A percentile compares a stretch with the other conserved stretches of the same genome.
Conservation (phyloP, 2,113 vertebrate species). For the Rhinolophus sinicus region DNA sequence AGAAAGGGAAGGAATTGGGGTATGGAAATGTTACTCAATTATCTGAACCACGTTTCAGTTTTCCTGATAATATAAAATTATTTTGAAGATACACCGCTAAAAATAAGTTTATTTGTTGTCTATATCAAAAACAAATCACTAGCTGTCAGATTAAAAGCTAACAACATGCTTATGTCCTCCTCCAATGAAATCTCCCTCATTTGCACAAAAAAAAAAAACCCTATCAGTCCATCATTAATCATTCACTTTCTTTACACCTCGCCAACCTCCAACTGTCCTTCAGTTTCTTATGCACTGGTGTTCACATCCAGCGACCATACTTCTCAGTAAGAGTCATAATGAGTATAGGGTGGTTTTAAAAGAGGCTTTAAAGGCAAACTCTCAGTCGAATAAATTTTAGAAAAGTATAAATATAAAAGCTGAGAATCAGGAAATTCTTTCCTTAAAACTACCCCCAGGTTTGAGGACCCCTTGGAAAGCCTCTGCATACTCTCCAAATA, state of each 20-base stretch:
- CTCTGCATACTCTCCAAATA: too few species aligned
- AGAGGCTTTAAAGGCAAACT: not conserved
- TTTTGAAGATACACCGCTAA: not conserved
- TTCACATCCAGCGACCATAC: not conserved
- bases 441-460: not conserved
- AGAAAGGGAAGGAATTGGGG: not conserved
- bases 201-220: not conserved
- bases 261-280: too few species aligned
- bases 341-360: not conserved
- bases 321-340: not conserved
- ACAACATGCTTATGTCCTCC: too few species aligned
- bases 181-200: not conserved
- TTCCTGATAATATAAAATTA: not conserved
- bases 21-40: not conserved
- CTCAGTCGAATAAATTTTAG: not conserved
- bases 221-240: not conserved
- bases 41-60: not conserved
- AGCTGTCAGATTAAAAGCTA: not conserved
- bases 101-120: not conserved
- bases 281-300: accelerated
- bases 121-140: not conserved
- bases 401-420: not conserved
- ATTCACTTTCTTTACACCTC: not conserved
- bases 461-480: not conserved
- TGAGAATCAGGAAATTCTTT: not conserved